Percentiles rank a stretch among this genome's conserved stretches.
Evolutionary conservation across 2,888 invertebrate species (phyloP).

Genomic region (Limnephilus rhombicus): DNA sequence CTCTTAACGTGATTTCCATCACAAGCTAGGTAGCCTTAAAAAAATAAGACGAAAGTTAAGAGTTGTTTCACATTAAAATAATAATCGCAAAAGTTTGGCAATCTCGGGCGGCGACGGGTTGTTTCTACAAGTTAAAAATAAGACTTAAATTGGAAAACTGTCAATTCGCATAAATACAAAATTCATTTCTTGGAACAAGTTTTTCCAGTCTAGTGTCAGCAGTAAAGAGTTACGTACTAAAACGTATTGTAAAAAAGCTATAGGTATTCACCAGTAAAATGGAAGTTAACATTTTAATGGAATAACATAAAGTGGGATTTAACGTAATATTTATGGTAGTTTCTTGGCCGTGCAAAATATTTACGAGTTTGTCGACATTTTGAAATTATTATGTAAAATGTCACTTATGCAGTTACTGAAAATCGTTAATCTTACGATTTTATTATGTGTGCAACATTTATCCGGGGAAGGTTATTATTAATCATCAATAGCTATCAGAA

Average conservation of each 20-base stretch:
- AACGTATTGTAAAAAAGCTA: not conserved
- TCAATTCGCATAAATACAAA: too few species aligned
- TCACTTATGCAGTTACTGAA: not conserved
- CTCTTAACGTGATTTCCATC: too few species aligned
- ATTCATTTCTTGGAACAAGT: not conserved
- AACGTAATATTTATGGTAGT: not conserved
- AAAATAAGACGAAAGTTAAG: too few species aligned
- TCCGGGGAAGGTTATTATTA: not conserved
- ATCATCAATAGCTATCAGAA: too few species aligned
- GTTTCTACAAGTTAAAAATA: too few species aligned
- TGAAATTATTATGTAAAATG: not conserved
- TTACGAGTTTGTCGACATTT: not conserved
- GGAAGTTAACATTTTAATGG: not conserved
- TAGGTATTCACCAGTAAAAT: not conserved
- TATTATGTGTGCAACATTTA: not conserved
- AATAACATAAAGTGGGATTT: not conserved
- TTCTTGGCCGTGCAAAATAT: not conserved
- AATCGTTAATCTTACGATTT: not conserved
- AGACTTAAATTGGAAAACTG: too few species aligned
- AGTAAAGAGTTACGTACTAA: not conserved
- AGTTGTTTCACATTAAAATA: too few species aligned
- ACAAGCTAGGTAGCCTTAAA: too few species aligned
- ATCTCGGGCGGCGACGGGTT: not conserved
- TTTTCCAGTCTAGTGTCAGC: not conserved
- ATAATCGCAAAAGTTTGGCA: not conserved